A percentile compares a stretch with the other conserved stretches of the same genome.
These are phyloP conservation scores for Nycticorax nycticorax DNA, from an alignment of 2,113 vertebrate species.

Conservation along the genomic window DNA sequence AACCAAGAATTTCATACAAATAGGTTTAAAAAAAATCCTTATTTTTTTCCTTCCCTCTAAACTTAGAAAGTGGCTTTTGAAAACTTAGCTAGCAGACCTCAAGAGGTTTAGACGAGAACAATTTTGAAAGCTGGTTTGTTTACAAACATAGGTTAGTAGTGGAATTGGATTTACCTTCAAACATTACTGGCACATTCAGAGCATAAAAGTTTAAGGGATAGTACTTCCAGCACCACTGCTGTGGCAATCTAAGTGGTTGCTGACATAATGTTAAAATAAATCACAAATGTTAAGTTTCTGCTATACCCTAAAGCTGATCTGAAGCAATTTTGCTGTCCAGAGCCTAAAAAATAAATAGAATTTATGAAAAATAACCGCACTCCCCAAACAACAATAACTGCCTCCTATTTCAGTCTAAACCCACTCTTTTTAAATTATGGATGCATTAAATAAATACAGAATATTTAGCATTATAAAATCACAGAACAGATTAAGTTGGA, in stretches of 20 bases:
- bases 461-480: neutral
- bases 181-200: neutral
- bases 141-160: neutral
- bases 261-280: neutral
- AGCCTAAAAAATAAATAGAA: neutral
- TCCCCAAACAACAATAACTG: neutral
- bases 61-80: neutral
- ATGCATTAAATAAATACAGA: neutral
- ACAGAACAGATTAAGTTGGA: neutral
- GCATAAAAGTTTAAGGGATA: neutral
- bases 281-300: neutral
- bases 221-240: neutral
- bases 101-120: neutral
- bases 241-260: neutral
- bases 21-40: neutral
- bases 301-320: neutral
- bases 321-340: neutral
- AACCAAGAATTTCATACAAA: neutral
- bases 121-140: conserved; percentile 20
- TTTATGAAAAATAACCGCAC: neutral
- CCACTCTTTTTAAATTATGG: neutral
- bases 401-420: neutral
- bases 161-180: neutral
- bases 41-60: neutral
- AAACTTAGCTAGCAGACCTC: neutral